A percentile compares a stretch with the other conserved stretches of the same genome.
phyloP scores from a whole-genome alignment of 2,888 invertebrate genomes.

The Apamea monoglypha region DNA sequence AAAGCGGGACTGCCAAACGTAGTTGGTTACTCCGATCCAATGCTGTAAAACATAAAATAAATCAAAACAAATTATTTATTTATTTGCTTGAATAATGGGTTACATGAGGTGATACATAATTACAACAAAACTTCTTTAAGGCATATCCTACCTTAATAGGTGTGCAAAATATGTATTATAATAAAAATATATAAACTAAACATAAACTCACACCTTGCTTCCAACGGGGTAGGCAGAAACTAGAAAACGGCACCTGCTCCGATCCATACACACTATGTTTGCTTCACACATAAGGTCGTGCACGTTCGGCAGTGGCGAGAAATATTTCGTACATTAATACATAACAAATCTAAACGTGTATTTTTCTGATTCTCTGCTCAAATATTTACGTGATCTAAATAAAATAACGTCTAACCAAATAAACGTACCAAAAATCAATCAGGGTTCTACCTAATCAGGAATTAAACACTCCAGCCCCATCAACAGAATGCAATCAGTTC shows the following conservation, averaged over 20 bases:
- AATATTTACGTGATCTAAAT: slow-evolving; percentile 11
- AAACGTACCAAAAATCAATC: slow-evolving; percentile 32
- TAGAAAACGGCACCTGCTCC: too few species aligned
- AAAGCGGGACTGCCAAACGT: background rate
- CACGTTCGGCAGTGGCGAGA: too few species aligned
- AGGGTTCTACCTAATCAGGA: slow-evolving; percentile 41
- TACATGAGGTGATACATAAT: background rate
- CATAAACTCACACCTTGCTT: too few species aligned
- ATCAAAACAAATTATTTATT: too few species aligned
- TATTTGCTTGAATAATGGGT: background rate
- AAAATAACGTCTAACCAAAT: slow-evolving; percentile 15
- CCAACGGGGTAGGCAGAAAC: too few species aligned
- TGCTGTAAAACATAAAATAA: slow-evolving; percentile 3
- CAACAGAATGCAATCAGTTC: slow-evolving; percentile 57
- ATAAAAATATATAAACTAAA: too few species aligned
- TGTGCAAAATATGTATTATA: background rate
- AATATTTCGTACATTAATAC: background rate
- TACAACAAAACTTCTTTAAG: background rate
- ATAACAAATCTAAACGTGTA: background rate
- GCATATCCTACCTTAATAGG: background rate
- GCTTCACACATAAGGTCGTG: too few species aligned
- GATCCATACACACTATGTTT: too few species aligned
- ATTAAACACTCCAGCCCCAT: slow-evolving; percentile 53
- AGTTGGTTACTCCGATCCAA: background rate
- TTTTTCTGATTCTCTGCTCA: background rate